Evolutionary conservation across 2,888 invertebrate genomes (phyloP).

Genomic region (Hypena proboscidalis): DNA sequence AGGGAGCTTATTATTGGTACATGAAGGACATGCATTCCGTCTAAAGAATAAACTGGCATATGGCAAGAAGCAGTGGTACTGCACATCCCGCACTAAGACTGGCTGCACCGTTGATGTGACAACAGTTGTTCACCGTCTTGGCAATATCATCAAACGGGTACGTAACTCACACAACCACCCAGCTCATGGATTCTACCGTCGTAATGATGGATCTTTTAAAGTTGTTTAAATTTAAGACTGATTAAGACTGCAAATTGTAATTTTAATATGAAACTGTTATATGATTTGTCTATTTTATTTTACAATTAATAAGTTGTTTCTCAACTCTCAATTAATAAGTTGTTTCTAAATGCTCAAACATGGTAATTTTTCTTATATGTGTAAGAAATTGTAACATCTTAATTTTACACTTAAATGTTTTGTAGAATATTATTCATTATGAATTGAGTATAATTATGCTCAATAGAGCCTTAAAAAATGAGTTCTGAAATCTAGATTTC

Average conservation of each 20-base stretch:
- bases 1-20: slow-evolving; percentile 70
- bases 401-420: no score
- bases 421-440: no score
- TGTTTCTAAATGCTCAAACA: no score
- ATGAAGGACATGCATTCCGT: slow-evolving; percentile 73
- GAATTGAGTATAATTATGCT: no score
- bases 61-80: slow-evolving; percentile 80
- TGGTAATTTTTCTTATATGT: no score
- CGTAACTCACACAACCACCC: slow-evolving; percentile 71
- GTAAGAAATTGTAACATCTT: no score
- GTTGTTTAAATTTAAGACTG: slow-evolving; percentile 54
- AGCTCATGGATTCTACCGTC: slow-evolving; percentile 69
- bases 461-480: no score
- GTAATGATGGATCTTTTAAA: slow-evolving; percentile 73
- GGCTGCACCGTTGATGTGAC: slow-evolving; percentile 76
- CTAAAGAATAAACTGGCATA: slow-evolving; percentile 76
- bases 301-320: no score
- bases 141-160: slow-evolving; percentile 65
- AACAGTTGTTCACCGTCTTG: slow-evolving; percentile 60
- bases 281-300: no score
- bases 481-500: no score
- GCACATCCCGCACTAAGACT: slow-evolving; percentile 69
- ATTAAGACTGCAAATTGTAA: background rate
- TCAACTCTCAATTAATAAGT: no score
- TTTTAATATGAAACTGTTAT: no score